Evolutionary conservation across 2,888 invertebrate species (phyloP).

Genomic region (Brachylomia viminalis): DNA sequence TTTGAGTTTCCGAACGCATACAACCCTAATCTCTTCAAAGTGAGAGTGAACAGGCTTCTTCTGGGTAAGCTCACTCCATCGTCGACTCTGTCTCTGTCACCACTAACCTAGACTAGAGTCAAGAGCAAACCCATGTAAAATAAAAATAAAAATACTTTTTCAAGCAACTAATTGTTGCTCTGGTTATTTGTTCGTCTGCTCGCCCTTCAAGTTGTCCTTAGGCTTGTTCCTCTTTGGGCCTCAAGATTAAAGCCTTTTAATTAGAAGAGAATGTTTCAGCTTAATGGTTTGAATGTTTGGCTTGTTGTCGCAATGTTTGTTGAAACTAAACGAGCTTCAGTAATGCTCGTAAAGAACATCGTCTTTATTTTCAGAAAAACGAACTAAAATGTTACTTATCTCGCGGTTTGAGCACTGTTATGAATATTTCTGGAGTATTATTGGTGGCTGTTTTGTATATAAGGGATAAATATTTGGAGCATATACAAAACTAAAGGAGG

Average conservation of each 20-base stretch:
- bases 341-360: conserved; percentile 21
- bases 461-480: neutral
- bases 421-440: neutral
- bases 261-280: conserved; percentile 61
- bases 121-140: too few relatives aligned
- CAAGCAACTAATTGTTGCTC: conserved; percentile 1
- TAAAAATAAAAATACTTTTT: too few relatives aligned
- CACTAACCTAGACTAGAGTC: too few relatives aligned
- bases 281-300: conserved; percentile 55
- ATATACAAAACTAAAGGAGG: neutral
- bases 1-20: too few relatives aligned
- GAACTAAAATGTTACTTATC: conserved; percentile 4
- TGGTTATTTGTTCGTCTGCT: conserved; percentile 27
- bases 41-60: too few relatives aligned
- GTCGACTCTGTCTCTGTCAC: too few relatives aligned
- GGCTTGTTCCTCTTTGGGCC: conserved; percentile 32
- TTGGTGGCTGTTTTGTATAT: neutral
- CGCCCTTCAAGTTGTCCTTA: conserved; percentile 35
- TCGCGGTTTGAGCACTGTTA: neutral
- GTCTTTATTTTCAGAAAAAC: conserved; percentile 28
- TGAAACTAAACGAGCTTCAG: conserved; percentile 34
- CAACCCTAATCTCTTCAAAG: too few relatives aligned
- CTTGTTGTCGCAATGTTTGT: conserved; percentile 54
- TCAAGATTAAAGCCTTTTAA: conserved; percentile 61
- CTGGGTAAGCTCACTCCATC: too few relatives aligned